These are phyloP conservation scores for Bombycilla garrulus DNA, from an alignment of 2,113 vertebrate genomes.

Conservation along the genomic window DNA sequence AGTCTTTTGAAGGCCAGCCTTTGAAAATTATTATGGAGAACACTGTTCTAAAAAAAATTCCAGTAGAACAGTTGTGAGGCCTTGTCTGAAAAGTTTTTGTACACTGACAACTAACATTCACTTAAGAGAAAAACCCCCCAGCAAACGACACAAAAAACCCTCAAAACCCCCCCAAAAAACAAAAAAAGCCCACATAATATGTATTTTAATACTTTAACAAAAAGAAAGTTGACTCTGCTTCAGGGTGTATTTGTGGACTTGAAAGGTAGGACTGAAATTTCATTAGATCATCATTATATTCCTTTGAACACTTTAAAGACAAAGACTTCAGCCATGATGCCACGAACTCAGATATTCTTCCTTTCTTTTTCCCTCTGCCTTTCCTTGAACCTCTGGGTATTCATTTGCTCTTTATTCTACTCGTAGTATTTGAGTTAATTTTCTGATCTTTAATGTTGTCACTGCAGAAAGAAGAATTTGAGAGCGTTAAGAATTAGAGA, in stretches of 20 bases:
- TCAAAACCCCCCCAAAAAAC: neutral
- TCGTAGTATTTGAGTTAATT: neutral
- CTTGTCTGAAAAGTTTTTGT: neutral
- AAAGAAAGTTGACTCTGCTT: slow-evolving; percentile 13
- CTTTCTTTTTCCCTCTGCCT: neutral
- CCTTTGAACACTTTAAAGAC: slow-evolving; percentile 39
- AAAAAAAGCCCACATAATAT: neutral
- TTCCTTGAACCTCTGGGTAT: neutral
- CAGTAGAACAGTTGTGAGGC: neutral
- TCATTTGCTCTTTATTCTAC: neutral
- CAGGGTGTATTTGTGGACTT: slow-evolving; percentile 2
- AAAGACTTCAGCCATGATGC: neutral
- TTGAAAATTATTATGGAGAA: neutral
- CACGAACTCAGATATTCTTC: neutral
- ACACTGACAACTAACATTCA: neutral
- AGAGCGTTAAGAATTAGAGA: neutral
- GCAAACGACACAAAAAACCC: neutral
- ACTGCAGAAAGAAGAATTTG: neutral
- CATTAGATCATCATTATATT: neutral
- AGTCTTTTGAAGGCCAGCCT: neutral
- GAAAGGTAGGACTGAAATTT: slow-evolving; percentile 9
- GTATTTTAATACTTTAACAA: slow-evolving; percentile 34
- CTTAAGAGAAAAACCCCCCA: neutral
- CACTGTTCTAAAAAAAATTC: neutral
- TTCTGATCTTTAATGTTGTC: neutral